A percentile compares a stretch with the other conserved stretches of the same genome.
Conservation (phyloP, 2,113 vertebrate species). For the Ochotona princeps region DNA sequence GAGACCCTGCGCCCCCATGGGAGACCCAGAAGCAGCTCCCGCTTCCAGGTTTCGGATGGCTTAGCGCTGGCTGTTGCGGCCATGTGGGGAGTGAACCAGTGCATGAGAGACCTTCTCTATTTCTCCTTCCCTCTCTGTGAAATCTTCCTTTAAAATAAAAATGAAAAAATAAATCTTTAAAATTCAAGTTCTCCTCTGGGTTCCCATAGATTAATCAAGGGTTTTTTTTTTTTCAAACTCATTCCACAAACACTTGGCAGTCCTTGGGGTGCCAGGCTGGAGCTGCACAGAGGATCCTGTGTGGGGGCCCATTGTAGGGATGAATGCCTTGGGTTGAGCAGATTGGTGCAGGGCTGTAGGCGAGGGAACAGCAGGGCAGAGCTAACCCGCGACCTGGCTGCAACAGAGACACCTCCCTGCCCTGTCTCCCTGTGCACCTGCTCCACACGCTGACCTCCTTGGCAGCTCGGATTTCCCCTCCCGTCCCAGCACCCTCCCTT, state of each 20-base stretch:
- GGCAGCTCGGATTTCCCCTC: not conserved
- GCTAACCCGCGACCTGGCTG: too few relatives aligned
- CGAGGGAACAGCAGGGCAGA: rapidly evolving
- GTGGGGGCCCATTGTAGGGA: not conserved
- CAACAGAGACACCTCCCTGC: not conserved
- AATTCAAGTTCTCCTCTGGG: not conserved
- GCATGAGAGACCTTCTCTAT: too few relatives aligned
- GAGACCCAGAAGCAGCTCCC: too few relatives aligned
- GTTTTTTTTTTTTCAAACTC: not conserved
- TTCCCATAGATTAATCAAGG: not conserved
- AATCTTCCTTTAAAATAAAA: too few relatives aligned
- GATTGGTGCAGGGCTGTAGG: not conserved
- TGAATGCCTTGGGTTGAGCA: not conserved
- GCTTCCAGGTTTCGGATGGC: too few relatives aligned
- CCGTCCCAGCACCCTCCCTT: too few relatives aligned
- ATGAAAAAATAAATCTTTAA: not conserved
- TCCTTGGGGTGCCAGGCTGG: not conserved
- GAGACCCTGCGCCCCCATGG: too few relatives aligned
- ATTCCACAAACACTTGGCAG: not conserved
- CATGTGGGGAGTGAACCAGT: too few relatives aligned
- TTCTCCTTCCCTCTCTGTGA: too few relatives aligned
- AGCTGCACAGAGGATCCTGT: not conserved
- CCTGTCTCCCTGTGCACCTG: too few relatives aligned
- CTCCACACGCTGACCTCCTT: not conserved
- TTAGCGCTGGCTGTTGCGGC: too few relatives aligned